A percentile compares a stretch with the other conserved stretches of the same genome.
phyloP scores from a whole-genome alignment of 2,113 vertebrate genomes.

The Pangasianodon hypophthalmus region DNA sequence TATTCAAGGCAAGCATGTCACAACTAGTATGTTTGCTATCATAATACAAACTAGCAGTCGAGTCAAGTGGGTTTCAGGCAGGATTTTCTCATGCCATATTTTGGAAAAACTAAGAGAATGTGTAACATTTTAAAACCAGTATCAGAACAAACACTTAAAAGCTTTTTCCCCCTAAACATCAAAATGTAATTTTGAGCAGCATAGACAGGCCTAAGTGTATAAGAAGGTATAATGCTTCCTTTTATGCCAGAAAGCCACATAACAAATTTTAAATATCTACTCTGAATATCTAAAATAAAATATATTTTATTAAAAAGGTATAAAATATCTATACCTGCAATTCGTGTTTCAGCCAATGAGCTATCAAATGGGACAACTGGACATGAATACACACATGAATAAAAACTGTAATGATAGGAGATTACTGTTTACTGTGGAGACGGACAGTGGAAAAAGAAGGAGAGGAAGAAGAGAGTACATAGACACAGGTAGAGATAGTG shows the following conservation, averaged over 20 bases:
- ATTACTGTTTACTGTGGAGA: not conserved
- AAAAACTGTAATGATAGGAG: not conserved
- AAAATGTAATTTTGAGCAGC: not conserved
- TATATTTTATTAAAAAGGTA: not conserved
- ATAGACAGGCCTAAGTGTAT: not conserved
- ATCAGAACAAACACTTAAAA: not conserved
- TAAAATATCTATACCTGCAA: not conserved
- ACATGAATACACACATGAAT: not conserved
- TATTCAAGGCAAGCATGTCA: no score
- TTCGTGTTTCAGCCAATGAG: not conserved
- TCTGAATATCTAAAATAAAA: not conserved
- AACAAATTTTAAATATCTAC: not conserved
- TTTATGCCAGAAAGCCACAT: not conserved
- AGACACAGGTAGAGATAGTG: not conserved
- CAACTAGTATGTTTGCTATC: not conserved
- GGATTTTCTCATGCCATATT: not conserved
- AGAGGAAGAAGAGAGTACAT: not conserved
- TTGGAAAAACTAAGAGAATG: not conserved
- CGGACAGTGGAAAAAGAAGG: not conserved
- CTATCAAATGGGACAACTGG: not conserved
- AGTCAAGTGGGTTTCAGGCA: not conserved
- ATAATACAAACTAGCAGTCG: not conserved
- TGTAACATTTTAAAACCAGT: not conserved
- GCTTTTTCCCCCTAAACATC: not conserved
- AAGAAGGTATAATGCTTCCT: not conserved